Conservation (phyloP, 2,113 vertebrate species). For the Gasterosteus nipponicus region DNA sequence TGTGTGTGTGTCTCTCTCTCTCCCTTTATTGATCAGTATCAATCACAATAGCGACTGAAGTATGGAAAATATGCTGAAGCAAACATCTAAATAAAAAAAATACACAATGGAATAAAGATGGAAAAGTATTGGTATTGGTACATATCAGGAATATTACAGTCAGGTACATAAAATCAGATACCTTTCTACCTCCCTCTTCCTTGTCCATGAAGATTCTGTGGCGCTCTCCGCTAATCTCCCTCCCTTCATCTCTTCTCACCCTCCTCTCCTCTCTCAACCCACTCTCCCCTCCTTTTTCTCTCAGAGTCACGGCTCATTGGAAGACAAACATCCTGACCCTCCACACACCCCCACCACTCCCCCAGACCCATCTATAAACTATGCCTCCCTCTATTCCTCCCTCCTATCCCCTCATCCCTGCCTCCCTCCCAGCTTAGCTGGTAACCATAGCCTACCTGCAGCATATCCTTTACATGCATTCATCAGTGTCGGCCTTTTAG, state of each 20-base stretch:
- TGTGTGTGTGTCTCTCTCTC: conserved; percentile 21
- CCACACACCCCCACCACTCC: conserved; percentile 66
- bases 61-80: background rate
- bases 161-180: background rate
- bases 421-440: conserved; percentile 75
- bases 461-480: conserved; percentile 86
- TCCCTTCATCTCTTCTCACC: conserved; percentile 70
- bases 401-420: conserved; percentile 66
- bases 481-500: conserved; percentile 86
- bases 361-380: conserved; percentile 72
- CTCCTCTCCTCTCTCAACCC: conserved; percentile 70
- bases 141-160: background rate
- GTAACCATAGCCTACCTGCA: conserved; percentile 89
- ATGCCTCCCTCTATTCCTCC: conserved; percentile 72
- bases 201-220: conserved; percentile 56
- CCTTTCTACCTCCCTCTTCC: conserved; percentile 1
- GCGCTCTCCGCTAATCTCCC: conserved; percentile 53
- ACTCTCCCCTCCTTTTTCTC: conserved; percentile 79
- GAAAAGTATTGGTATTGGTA: background rate
- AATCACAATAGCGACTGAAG: background rate
- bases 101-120: background rate
- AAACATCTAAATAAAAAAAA: background rate
- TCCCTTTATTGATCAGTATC: conserved; percentile 3
- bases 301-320: conserved; percentile 84
- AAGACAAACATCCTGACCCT: conserved; percentile 85